Percentiles rank a stretch among this genome's conserved stretches.
These are phyloP conservation scores for Sclerodermus sp. DNA, from an alignment of 2,888 invertebrate genomes.

Conservation along the genomic window DNA sequence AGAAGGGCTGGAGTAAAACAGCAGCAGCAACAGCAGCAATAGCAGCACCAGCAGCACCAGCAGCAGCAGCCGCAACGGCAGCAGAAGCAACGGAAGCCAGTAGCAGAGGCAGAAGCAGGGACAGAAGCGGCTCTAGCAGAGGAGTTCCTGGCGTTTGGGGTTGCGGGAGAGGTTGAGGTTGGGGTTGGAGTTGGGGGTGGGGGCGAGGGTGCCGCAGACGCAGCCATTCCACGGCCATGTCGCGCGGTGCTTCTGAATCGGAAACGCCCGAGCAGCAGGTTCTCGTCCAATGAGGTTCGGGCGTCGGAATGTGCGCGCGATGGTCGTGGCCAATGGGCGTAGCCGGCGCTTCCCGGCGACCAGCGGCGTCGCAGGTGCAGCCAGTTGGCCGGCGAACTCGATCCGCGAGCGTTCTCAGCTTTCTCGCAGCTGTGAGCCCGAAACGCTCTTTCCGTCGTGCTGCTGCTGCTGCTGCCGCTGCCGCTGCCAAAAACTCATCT, in stretches of 20 bases:
- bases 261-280: conserved; percentile 31
- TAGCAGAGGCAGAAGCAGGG: conserved; percentile 1
- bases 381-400: conserved; percentile 55
- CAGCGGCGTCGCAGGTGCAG: conserved; percentile 41
- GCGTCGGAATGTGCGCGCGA: conserved; percentile 17
- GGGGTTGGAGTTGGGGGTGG: too few relatives aligned
- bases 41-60: conserved; percentile 9
- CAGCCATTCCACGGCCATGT: conserved; percentile 52
- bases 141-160: neutral
- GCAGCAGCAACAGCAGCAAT: conserved; percentile 12
- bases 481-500: too few relatives aligned
- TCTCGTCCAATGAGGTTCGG: conserved; percentile 30
- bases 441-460: too few relatives aligned
- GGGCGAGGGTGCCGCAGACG: conserved; percentile 17
- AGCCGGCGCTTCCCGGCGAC: conserved; percentile 30
- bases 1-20: too few relatives aligned
- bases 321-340: conserved; percentile 37
- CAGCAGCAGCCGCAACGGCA: conserved; percentile 10
- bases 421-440: too few relatives aligned
- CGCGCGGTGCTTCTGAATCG: conserved; percentile 30
- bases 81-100: conserved; percentile 10
- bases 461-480: too few relatives aligned
- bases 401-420: conserved; percentile 43
- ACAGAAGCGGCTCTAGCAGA: conserved; percentile 4
- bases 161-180: too few relatives aligned